These are phyloP conservation scores for Callospermophilus lateralis DNA, from an alignment of 2,113 vertebrate genomes.

Conservation along the genomic window DNA sequence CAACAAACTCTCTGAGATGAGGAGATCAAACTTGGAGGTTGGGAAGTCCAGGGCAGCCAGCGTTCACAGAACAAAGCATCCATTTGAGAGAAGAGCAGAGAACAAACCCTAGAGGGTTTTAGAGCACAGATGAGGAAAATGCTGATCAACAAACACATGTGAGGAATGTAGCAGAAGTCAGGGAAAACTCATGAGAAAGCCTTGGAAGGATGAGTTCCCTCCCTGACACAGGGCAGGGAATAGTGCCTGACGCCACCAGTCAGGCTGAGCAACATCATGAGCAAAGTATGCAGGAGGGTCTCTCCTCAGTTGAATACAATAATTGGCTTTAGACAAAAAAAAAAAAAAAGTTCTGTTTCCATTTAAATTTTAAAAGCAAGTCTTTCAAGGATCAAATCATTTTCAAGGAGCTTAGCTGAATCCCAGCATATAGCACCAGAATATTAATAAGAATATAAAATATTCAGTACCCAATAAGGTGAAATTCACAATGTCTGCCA, in stretches of 20 bases:
- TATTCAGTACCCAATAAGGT: background rate
- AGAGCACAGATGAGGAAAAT: background rate
- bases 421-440: background rate
- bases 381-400: background rate
- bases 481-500: background rate
- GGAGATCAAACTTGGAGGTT: too few relatives aligned
- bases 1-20: background rate
- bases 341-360: background rate
- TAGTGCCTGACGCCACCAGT: background rate
- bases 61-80: background rate
- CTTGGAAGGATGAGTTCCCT: background rate
- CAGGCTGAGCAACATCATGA: background rate
- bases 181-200: background rate
- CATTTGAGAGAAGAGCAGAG: background rate
- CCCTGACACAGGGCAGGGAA: background rate
- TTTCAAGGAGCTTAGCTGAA: background rate
- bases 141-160: background rate
- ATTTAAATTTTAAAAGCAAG: background rate
- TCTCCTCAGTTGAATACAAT: background rate
- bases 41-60: background rate
- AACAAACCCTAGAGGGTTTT: background rate
- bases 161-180: background rate
- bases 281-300: background rate
- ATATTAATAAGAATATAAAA: background rate
- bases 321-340: background rate